These are phyloP conservation scores for Aphidius ervi DNA, from an alignment of 1,140 invertebrate species.

Conservation along the genomic window DNA sequence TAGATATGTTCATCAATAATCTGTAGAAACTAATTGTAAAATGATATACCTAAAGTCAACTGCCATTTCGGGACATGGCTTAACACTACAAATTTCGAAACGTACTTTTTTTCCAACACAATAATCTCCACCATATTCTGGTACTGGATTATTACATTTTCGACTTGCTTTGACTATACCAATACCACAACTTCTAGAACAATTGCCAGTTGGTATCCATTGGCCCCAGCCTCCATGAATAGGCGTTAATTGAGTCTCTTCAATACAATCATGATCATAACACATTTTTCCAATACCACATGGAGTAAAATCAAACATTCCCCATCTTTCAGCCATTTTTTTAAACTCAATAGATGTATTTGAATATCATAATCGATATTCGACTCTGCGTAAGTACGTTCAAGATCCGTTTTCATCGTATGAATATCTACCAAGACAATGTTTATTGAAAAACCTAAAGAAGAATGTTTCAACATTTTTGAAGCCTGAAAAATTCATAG, in stretches of 20 bases:
- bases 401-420: too few species aligned
- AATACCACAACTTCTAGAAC: conserved; percentile 81
- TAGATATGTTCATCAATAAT: neutral
- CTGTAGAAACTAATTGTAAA: neutral
- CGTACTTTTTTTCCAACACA: conserved; percentile 74
- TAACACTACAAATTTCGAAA: conserved; percentile 68
- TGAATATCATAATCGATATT: too few species aligned
- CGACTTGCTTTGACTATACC: conserved; percentile 73
- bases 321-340: too few species aligned
- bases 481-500: too few species aligned
- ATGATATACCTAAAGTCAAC: conserved; percentile 55
- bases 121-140: conserved; percentile 70
- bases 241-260: conserved; percentile 54
- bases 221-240: conserved; percentile 79
- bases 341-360: too few species aligned
- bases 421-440: too few species aligned
- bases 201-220: conserved; percentile 72
- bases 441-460: too few species aligned
- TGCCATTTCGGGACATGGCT: conserved; percentile 63
- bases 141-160: conserved; percentile 73
- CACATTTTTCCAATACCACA: conserved; percentile 76
- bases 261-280: conserved; percentile 74
- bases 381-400: too few species aligned
- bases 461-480: too few species aligned
- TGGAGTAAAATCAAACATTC: conserved; percentile 78